phyloP scores from a whole-genome alignment of 2,888 invertebrate species.

The Acanthosoma haemorrhoidale region DNA sequence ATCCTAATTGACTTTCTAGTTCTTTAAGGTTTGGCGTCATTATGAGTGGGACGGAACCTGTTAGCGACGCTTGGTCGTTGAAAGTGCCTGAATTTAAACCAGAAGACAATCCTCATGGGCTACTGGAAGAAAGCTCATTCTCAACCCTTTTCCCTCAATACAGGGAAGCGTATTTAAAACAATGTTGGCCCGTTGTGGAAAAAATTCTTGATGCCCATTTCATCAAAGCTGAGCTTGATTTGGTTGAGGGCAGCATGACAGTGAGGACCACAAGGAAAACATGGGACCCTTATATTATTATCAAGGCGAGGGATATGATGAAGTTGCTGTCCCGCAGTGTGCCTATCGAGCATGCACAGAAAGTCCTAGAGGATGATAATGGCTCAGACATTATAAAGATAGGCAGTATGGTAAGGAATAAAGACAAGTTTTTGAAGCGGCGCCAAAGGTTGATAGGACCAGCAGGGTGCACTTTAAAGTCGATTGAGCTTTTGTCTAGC shows the following conservation, averaged over 20 bases:
- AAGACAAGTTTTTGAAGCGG: conserved; percentile 91
- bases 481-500: conserved; percentile 90
- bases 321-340: conserved; percentile 92
- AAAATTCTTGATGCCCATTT: conserved; percentile 65
- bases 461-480: conserved; percentile 95
- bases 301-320: conserved; percentile 90
- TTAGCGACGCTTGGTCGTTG: conserved; percentile 81
- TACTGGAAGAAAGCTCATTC: conserved; percentile 91
- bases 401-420: conserved; percentile 79
- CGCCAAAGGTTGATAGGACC: conserved; percentile 92
- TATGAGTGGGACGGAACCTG: conserved; percentile 45
- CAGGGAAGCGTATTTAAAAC: conserved; percentile 87
- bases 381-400: conserved; percentile 97
- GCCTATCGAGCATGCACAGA: conserved; percentile 89
- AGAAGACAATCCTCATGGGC: conserved; percentile 81
- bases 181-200: conserved; percentile 86
- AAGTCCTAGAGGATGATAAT: conserved; percentile 81
- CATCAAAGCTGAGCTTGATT: conserved; percentile 81
- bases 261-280: conserved; percentile 94
- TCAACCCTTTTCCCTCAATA: conserved; percentile 96
- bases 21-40: too few species aligned
- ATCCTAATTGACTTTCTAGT: too few species aligned
- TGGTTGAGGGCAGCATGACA: conserved; percentile 89
- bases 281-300: conserved; percentile 95
- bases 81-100: conserved; percentile 82